phyloP scores from a whole-genome alignment of 2,888 invertebrate genomes.

The Atherix ibis region DNA sequence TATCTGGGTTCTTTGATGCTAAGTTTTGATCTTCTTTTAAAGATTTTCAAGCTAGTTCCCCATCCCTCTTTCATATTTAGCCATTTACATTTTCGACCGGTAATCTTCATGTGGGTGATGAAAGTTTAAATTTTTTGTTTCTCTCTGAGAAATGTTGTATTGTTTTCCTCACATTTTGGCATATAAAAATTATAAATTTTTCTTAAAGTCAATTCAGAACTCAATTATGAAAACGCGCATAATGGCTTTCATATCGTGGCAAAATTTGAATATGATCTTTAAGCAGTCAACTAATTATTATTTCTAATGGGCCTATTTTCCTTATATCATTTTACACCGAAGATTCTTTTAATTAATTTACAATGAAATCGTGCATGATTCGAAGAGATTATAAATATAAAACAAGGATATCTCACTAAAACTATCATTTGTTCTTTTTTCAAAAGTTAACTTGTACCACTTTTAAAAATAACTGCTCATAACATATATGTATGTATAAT shows the following conservation, averaged over 20 bases:
- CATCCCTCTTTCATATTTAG: slow-evolving; percentile 5
- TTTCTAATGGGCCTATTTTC: no score
- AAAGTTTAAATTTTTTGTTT: slow-evolving; percentile 6
- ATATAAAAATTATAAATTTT: slow-evolving; percentile 11
- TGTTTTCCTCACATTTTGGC: slow-evolving; percentile 8
- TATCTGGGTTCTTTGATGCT: slow-evolving; percentile 8
- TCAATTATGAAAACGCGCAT: slow-evolving; percentile 8
- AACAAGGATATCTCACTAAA: no score
- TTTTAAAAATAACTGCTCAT: no score
- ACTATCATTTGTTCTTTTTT: no score
- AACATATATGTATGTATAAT: no score
- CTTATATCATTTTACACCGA: no score
- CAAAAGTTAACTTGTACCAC: no score
- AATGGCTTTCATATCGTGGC: slow-evolving; percentile 2
- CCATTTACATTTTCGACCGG: not conserved
- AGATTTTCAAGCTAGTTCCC: slow-evolving; percentile 11
- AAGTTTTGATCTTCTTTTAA: slow-evolving; percentile 9
- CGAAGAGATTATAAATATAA: no score
- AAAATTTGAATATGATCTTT: slow-evolving; percentile 3
- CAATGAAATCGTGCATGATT: no score
- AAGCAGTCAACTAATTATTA: no score
- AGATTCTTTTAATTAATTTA: no score
- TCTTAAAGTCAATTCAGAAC: slow-evolving; percentile 11
- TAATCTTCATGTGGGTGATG: slow-evolving; percentile 4
- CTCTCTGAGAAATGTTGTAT: slow-evolving; percentile 8